Conservation (phyloP, 2,113 vertebrate species). For the Lepus timidus region DNA sequence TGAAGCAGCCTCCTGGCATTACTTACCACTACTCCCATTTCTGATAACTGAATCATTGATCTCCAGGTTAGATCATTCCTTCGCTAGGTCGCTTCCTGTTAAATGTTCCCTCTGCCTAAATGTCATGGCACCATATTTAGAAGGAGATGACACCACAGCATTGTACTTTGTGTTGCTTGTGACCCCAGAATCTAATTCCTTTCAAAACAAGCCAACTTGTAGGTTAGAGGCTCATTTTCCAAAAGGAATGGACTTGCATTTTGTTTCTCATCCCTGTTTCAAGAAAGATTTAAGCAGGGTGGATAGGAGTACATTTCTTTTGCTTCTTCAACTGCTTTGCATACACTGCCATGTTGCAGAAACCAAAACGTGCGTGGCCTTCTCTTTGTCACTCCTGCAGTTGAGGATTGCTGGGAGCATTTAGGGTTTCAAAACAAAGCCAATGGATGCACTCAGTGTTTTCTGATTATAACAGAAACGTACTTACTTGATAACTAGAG, state of each 20-base stretch:
- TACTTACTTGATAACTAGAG: neutral
- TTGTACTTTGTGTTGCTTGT: constrained; percentile 41
- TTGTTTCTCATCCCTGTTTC: constrained; percentile 38
- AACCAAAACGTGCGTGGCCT: neutral
- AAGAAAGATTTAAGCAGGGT: constrained; percentile 26
- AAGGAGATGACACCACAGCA: constrained; percentile 28
- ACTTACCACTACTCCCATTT: constrained; percentile 73
- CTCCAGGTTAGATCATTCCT: constrained; percentile 74
- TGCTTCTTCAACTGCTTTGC: constrained; percentile 27
- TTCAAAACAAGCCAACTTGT: constrained; percentile 38
- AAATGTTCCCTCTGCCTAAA: constrained; percentile 63
- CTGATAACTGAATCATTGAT: constrained; percentile 84
- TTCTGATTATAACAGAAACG: neutral
- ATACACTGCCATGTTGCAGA: constrained; percentile 7
- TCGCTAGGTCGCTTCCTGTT: constrained; percentile 61
- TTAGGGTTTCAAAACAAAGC: neutral
- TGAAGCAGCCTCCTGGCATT: constrained; percentile 78
- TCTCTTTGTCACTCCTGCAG: neutral
- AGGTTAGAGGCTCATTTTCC: constrained; percentile 55
- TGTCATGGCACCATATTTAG: constrained; percentile 43
- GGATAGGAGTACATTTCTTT: neutral
- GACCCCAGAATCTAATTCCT: constrained; percentile 67
- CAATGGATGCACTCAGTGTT: neutral
- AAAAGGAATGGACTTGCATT: constrained; percentile 59
- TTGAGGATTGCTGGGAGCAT: neutral